These are phyloP conservation scores for Palythoa caribaeorum DNA, from an alignment of 92 coral and sea anemone species.

Conservation along the genomic window DNA sequence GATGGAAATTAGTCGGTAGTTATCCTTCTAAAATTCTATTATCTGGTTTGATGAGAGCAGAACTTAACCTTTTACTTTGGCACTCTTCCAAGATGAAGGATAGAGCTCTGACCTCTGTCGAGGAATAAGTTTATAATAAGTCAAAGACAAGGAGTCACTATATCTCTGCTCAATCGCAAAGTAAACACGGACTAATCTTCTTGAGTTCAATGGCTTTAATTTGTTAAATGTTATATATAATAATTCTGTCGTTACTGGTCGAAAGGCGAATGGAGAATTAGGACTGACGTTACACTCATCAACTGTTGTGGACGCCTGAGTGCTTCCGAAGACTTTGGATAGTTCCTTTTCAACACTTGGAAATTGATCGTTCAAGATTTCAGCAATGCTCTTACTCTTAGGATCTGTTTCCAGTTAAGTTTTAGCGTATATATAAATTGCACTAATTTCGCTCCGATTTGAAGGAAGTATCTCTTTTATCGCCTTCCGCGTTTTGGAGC, in stretches of 20 bases:
- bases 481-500: conserved; percentile 33
- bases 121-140: neutral
- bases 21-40: neutral
- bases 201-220: neutral
- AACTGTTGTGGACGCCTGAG: neutral
- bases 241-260: neutral
- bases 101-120: neutral
- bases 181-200: neutral
- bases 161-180: neutral
- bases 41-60: neutral
- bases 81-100: neutral
- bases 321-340: conserved; percentile 23
- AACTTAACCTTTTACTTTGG: neutral
- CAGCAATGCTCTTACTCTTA: conserved; percentile 50
- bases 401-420: conserved; percentile 35
- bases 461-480: conserved; percentile 30
- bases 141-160: neutral
- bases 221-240: no score
- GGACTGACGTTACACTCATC: no score
- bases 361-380: conserved; percentile 57
- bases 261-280: neutral
- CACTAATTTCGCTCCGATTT: conserved; percentile 51
- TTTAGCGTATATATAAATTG: conserved; percentile 41
- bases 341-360: conserved; percentile 55
- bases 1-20: neutral